These are phyloP conservation scores for Galaxea fascicularis DNA, from an alignment of 92 coral and sea anemone species.

Conservation along the genomic window DNA sequence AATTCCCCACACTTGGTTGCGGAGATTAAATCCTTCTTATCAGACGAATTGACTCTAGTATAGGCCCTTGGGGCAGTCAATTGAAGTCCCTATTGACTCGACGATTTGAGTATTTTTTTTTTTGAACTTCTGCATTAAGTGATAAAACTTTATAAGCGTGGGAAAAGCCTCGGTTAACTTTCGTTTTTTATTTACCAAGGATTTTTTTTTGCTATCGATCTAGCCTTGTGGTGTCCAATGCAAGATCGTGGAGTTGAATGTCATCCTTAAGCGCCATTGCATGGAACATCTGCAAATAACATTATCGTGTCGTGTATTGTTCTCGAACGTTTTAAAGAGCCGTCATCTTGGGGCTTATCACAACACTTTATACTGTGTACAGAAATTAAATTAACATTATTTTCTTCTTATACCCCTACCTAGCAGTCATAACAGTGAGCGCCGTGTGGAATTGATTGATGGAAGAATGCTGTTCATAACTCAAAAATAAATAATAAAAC, in stretches of 20 bases:
- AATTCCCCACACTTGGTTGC: background rate
- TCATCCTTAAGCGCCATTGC: background rate
- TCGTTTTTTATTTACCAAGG: background rate
- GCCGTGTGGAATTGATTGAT: background rate
- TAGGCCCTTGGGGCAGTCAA: slow-evolving; percentile 13
- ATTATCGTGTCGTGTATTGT: slow-evolving; percentile 6
- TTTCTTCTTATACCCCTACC: slow-evolving; percentile 1
- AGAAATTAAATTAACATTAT: slow-evolving; percentile 34
- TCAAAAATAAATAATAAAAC: too few species aligned
- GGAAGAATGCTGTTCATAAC: too few species aligned
- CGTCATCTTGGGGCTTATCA: slow-evolving; percentile 27
- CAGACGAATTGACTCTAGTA: background rate
- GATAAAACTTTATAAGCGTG: background rate
- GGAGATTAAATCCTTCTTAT: slow-evolving; percentile 30
- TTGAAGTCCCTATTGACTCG: slow-evolving; percentile 23
- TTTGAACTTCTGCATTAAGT: background rate
- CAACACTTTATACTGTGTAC: slow-evolving; percentile 25
- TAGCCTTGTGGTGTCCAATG: too few species aligned
- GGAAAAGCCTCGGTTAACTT: background rate
- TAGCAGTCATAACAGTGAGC: background rate
- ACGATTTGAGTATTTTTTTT: slow-evolving; percentile 8
- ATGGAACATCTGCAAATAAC: slow-evolving; percentile 1
- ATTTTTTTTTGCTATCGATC: background rate
- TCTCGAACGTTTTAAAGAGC: slow-evolving; percentile 30
- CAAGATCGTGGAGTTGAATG: too few species aligned